These are phyloP conservation scores for Cherax quadricarinatus DNA, from an alignment of 1,140 invertebrate species.

Conservation along the genomic window DNA sequence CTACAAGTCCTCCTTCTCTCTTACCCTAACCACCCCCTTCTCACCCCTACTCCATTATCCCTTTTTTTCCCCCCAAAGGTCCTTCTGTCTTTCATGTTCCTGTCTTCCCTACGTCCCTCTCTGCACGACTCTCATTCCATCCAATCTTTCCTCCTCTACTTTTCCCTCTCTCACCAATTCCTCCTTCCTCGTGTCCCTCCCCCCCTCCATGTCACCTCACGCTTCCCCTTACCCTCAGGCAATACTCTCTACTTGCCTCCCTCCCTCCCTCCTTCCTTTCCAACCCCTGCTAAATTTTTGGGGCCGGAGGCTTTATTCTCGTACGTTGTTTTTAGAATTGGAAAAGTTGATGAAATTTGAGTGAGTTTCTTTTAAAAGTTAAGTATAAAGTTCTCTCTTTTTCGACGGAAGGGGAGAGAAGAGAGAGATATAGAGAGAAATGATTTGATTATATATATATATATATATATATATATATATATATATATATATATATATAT, in stretches of 20 bases:
- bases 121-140: not conserved
- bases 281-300: constrained; percentile 27
- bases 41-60: not conserved
- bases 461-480: too few relatives aligned
- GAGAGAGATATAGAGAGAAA: not conserved
- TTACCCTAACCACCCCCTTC: not conserved
- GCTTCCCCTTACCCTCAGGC: too few relatives aligned
- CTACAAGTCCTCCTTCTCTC: not conserved
- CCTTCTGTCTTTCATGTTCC: not conserved
- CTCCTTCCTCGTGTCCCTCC: not conserved
- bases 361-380: constrained; percentile 46
- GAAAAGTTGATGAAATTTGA: constrained; percentile 68
- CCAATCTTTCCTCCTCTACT: not conserved
- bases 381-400: constrained; percentile 39
- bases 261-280: not conserved
- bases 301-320: constrained; percentile 47
- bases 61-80: not conserved
- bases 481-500: too few relatives aligned
- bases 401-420: not conserved
- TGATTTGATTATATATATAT: too few relatives aligned
- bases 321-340: constrained; percentile 60
- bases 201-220: not conserved
- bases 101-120: not conserved
- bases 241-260: not conserved
- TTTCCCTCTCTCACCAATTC: not conserved